These are phyloP conservation scores for Austrofundulus limnaeus DNA, from an alignment of 2,113 vertebrate genomes.

Conservation along the genomic window DNA sequence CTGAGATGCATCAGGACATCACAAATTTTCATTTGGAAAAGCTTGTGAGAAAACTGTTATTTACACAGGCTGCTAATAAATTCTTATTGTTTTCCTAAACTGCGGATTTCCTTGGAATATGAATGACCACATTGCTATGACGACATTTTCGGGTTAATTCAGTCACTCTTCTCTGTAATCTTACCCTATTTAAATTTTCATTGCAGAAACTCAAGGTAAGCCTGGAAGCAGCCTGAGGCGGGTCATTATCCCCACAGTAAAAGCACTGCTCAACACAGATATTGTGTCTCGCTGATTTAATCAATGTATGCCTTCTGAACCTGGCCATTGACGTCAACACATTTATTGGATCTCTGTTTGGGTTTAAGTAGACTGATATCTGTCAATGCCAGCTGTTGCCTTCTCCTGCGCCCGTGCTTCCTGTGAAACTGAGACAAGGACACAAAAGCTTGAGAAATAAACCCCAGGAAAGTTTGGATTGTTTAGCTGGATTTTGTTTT, in stretches of 20 bases:
- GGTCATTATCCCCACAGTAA: constrained; percentile 21
- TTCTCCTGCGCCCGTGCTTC: constrained; percentile 15
- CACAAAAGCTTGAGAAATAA: neutral
- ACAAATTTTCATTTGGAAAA: neutral
- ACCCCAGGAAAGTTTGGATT: neutral
- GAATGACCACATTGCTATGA: constrained; percentile 16
- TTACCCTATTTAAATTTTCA: constrained; percentile 17
- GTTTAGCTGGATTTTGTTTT: too few species aligned
- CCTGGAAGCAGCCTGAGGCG: constrained; percentile 18
- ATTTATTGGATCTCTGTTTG: constrained; percentile 37
- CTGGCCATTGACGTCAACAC: constrained; percentile 43
- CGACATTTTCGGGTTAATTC: constrained; percentile 18
- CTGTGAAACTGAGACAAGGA: constrained; percentile 25
- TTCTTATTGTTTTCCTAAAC: neutral
- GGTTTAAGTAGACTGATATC: constrained; percentile 29
- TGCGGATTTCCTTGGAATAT: neutral
- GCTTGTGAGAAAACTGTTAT: constrained; percentile 3
- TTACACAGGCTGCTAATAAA: neutral
- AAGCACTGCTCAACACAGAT: constrained; percentile 2
- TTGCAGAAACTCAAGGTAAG: constrained; percentile 16
- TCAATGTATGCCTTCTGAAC: constrained; percentile 37
- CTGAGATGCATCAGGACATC: too few species aligned
- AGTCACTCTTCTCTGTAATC: neutral
- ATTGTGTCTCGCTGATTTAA: constrained; percentile 22
- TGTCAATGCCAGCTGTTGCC: constrained; percentile 8